Evolutionary conservation across 2,888 invertebrate genomes (phyloP).

Genomic region (Acholoe squamosa): DNA sequence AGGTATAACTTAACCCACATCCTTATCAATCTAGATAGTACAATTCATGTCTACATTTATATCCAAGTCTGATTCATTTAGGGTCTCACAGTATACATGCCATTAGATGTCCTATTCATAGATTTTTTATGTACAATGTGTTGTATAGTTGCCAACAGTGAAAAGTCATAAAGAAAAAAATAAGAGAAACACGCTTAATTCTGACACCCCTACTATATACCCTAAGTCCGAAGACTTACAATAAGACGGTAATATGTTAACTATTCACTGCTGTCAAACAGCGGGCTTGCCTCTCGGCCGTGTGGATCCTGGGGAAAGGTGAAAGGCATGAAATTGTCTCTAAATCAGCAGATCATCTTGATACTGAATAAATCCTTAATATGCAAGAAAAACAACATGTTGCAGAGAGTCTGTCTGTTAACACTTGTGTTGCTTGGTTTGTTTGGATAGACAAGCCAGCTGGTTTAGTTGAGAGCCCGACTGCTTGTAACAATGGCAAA

Average conservation of each 20-base stretch:
- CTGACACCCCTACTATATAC: constrained; percentile 8
- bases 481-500: background rate
- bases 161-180: background rate
- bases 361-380: background rate
- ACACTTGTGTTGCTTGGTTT: background rate
- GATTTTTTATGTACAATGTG: constrained; percentile 44
- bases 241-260: background rate
- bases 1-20: background rate
- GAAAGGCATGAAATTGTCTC: background rate
- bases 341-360: constrained; percentile 53
- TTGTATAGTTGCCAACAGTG: constrained; percentile 36
- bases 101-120: constrained; percentile 17
- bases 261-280: background rate
- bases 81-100: constrained; percentile 8
- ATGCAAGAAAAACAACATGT: background rate
- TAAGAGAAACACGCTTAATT: background rate
- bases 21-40: constrained; percentile 19
- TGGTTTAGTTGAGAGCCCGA: background rate
- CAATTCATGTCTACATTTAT: background rate
- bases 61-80: constrained; percentile 7
- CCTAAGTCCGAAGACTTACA: constrained; percentile 31
- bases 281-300: background rate
- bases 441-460: constrained; percentile 19
- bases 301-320: background rate
- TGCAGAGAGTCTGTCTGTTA: background rate